These are phyloP conservation scores for Drosophila paramelanica DNA, from an alignment of 2,888 invertebrate species.

Conservation along the genomic window DNA sequence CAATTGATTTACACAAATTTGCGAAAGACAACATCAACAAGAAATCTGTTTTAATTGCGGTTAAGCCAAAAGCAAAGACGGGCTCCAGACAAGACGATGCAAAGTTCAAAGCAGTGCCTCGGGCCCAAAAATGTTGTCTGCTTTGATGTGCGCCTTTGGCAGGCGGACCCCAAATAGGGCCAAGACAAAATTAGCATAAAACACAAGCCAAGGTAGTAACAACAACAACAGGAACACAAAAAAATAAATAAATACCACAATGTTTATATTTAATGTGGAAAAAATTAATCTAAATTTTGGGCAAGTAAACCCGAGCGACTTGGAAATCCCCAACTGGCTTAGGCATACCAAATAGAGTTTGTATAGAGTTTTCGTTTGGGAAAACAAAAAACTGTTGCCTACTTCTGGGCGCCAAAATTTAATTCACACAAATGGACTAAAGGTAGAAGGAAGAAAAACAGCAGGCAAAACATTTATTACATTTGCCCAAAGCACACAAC, in stretches of 20 bases:
- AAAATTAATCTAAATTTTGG: conserved; percentile 58
- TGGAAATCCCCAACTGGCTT: conserved; percentile 5
- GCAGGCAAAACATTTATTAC: conserved; percentile 31
- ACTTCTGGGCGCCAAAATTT: conserved; percentile 48
- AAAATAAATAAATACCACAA: not conserved
- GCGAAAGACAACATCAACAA: conserved; percentile 72
- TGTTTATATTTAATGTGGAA: conserved; percentile 45
- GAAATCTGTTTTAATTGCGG: conserved; percentile 78
- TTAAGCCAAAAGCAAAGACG: conserved; percentile 62
- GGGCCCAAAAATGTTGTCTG: conserved; percentile 51
- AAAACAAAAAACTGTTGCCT: conserved; percentile 34
- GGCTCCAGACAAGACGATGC: conserved; percentile 41
- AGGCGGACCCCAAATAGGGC: conserved; percentile 22
- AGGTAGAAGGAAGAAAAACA: conserved; percentile 15
- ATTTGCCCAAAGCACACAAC: conserved; percentile 35
- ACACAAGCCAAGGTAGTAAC: conserved; percentile 20
- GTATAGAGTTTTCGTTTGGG: conserved; percentile 44
- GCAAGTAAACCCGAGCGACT: conserved; percentile 6
- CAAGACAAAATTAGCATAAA: conserved; percentile 64
- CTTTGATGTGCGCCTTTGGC: conserved; percentile 69
- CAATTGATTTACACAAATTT: conserved; percentile 79
- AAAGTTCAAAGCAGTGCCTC: conserved; percentile 73
- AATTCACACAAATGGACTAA: conserved; percentile 59
- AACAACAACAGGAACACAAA: conserved; percentile 1
- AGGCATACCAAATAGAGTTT: conserved; percentile 16